Conservation (phyloP, 2,888 invertebrate species). For the Ichneumon xanthorius region DNA sequence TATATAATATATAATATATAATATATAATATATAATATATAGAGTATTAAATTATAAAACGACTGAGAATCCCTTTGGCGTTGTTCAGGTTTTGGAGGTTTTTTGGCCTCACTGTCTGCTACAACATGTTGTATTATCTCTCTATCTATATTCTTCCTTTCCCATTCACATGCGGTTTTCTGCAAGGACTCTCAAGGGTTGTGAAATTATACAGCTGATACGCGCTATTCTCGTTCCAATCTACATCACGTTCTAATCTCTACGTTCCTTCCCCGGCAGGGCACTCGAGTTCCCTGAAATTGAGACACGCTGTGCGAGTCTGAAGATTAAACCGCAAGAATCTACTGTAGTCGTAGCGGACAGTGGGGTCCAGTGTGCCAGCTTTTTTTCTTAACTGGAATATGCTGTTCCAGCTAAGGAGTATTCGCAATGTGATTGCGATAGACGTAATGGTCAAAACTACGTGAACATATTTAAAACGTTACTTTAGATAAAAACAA, state of each 20-base stretch:
- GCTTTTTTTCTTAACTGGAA: background rate
- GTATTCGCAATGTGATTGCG: background rate
- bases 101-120: background rate
- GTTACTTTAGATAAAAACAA: background rate
- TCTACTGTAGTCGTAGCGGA: background rate
- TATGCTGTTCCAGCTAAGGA: background rate
- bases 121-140: background rate
- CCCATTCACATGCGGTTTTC: background rate
- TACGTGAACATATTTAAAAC: background rate
- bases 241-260: background rate
- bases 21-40: too few species aligned
- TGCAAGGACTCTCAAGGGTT: conserved; percentile 1
- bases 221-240: background rate
- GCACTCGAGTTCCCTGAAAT: background rate
- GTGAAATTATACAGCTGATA: conserved; percentile 4
- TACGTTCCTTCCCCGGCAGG: background rate
- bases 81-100: background rate
- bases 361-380: background rate
- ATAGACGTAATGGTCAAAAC: background rate
- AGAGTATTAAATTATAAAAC: background rate
- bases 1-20: too few species aligned
- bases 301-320: background rate
- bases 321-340: background rate
- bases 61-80: background rate
- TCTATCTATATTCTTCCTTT: background rate